Conservation (phyloP, 2,797 vertebrate genomes). For the Myoxocephalus aenaeus region DNA sequence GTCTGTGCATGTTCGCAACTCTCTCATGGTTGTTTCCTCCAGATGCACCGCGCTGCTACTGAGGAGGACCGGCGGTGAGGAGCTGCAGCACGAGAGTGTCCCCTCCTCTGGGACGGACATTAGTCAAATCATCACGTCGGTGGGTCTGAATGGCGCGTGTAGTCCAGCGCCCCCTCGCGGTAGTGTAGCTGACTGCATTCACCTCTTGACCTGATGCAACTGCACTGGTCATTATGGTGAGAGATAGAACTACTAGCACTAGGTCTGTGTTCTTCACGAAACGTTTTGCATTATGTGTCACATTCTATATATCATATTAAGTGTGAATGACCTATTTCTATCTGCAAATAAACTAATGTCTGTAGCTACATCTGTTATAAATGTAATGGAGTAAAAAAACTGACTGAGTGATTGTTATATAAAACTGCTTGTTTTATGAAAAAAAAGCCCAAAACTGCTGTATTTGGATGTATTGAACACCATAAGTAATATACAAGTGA, state of each 20-base stretch:
- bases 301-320: not conserved
- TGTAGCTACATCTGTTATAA: not conserved
- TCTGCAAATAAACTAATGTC: not conserved
- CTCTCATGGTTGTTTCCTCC: conserved; percentile 61
- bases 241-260: not conserved
- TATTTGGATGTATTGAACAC: no score
- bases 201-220: not conserved
- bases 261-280: not conserved
- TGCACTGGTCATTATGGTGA: not conserved
- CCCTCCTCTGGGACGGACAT: conserved; percentile 63
- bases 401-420: no score
- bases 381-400: not conserved
- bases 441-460: no score
- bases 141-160: not conserved
- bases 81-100: conserved; percentile 46
- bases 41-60: conserved; percentile 58
- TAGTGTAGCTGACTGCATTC: not conserved
- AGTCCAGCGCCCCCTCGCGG: conserved; percentile 59
- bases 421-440: no score
- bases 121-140: conserved; percentile 18
- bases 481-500: no score
- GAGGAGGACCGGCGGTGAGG: conserved; percentile 27
- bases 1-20: conserved; percentile 78
- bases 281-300: no score
- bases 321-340: not conserved